phyloP scores from a whole-genome alignment of 1,140 invertebrate species.

The Drosophila yakuba region DNA sequence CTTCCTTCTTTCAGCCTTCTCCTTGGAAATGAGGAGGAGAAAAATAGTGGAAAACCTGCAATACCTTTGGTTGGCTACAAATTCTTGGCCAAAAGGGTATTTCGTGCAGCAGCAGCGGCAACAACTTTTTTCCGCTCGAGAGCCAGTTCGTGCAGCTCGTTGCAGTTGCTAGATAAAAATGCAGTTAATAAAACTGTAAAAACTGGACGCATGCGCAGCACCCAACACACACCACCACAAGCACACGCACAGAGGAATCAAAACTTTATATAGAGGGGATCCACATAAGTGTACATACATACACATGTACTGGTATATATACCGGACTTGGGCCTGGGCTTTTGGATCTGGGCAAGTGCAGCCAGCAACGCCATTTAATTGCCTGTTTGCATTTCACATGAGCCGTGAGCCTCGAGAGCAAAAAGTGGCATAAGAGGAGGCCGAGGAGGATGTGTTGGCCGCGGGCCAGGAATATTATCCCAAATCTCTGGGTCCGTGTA shows the following conservation, averaged over 20 bases:
- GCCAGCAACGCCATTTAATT: constrained; percentile 81
- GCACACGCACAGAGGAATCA: constrained; percentile 48
- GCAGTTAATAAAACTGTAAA: constrained; percentile 84
- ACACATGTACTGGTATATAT: not conserved
- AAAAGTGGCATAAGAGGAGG: not conserved
- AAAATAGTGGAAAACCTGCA: constrained; percentile 16
- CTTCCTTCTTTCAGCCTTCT: constrained; percentile 59
- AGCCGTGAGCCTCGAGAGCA: constrained; percentile 34
- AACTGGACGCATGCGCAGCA: constrained; percentile 80
- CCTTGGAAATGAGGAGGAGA: constrained; percentile 11
- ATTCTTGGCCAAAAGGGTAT: constrained; percentile 83
- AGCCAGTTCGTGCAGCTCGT: constrained; percentile 79
- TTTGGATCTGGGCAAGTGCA: constrained; percentile 68
- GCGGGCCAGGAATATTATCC: constrained; percentile 42
- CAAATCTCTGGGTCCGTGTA: constrained; percentile 43
- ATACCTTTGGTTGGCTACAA: constrained; percentile 61
- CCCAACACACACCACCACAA: constrained; percentile 32
- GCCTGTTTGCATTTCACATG: constrained; percentile 82
- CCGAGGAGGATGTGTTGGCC: constrained; percentile 38
- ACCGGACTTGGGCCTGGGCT: constrained; percentile 21
- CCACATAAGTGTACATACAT: not conserved
- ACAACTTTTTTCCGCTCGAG: constrained; percentile 74
- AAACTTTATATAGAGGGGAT: constrained; percentile 21
- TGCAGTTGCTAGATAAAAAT: constrained; percentile 80
- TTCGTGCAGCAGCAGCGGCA: constrained; percentile 71